A percentile compares a stretch with the other conserved stretches of the same genome.
These are phyloP conservation scores for Brachirus orientalis DNA, from an alignment of 2,113 vertebrate species.

Conservation along the genomic window DNA sequence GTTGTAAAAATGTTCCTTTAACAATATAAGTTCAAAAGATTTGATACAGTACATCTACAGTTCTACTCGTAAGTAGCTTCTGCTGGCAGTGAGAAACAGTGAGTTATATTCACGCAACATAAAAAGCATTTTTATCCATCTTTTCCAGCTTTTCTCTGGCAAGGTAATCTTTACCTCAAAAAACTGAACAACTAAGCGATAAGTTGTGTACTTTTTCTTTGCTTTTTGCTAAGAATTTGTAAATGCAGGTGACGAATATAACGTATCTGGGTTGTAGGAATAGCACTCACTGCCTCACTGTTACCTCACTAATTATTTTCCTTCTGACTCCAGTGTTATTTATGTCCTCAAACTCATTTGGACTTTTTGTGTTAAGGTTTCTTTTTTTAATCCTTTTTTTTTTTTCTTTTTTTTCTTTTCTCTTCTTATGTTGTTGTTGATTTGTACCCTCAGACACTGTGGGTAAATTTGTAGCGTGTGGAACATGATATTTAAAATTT, in stretches of 20 bases:
- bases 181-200: constrained; percentile 13
- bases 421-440: constrained; percentile 33
- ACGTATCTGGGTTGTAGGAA: constrained; percentile 68
- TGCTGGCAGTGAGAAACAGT: constrained; percentile 72
- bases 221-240: constrained; percentile 38
- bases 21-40: constrained; percentile 54
- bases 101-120: constrained; percentile 70
- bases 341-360: constrained; percentile 62
- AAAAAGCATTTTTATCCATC: constrained; percentile 46
- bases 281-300: constrained; percentile 81
- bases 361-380: constrained; percentile 51
- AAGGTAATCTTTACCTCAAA: constrained; percentile 26
- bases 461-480: constrained; percentile 85
- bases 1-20: constrained; percentile 65
- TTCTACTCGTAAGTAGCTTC: constrained; percentile 76
- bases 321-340: constrained; percentile 57
- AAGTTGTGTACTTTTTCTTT: constrained; percentile 18
- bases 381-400: constrained; percentile 18
- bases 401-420: constrained; percentile 12
- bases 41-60: constrained; percentile 39
- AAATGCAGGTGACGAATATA: constrained; percentile 47
- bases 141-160: constrained; percentile 30
- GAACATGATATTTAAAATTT: constrained; percentile 75
- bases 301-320: constrained; percentile 72
- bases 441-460: constrained; percentile 70